Conservation (phyloP, 2,888 invertebrate genomes). For the Volucella zonaria region DNA sequence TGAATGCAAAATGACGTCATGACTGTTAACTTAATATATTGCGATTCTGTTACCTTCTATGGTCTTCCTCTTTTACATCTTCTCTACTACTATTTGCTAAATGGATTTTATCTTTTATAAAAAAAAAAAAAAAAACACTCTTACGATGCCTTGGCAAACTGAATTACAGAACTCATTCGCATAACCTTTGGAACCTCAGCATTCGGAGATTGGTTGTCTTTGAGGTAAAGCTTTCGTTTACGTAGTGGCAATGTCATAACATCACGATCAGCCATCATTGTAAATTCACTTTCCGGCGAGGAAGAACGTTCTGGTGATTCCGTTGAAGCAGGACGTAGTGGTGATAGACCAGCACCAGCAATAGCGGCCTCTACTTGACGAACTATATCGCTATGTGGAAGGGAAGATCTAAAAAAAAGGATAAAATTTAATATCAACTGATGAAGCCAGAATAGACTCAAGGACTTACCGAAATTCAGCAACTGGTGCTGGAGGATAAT, state of each 20-base stretch:
- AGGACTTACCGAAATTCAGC: slow-evolving; percentile 81
- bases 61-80: slow-evolving; percentile 14
- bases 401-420: slow-evolving; percentile 77
- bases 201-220: slow-evolving; percentile 84
- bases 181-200: slow-evolving; percentile 79
- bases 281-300: slow-evolving; percentile 84
- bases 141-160: slow-evolving; percentile 90
- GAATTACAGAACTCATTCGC: slow-evolving; percentile 90
- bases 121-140: slow-evolving; percentile 28
- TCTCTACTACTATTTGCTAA: background rate
- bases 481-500: slow-evolving; percentile 79
- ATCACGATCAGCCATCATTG: slow-evolving; percentile 84
- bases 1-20: slow-evolving; percentile 66
- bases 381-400: slow-evolving; percentile 82
- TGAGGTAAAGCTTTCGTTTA: slow-evolving; percentile 91
- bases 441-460: background rate
- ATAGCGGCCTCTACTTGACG: slow-evolving; percentile 86
- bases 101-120: background rate
- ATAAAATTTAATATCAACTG: background rate
- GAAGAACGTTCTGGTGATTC: slow-evolving; percentile 83
- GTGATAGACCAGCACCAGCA: slow-evolving; percentile 84
- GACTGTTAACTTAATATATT: slow-evolving; percentile 62
- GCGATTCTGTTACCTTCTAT: slow-evolving; percentile 47
- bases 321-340: slow-evolving; percentile 85
- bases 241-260: slow-evolving; percentile 88